Base-by-base conservation (phyloP, 2,888 invertebrate species). In the Mythimna loreyi region DNA sequence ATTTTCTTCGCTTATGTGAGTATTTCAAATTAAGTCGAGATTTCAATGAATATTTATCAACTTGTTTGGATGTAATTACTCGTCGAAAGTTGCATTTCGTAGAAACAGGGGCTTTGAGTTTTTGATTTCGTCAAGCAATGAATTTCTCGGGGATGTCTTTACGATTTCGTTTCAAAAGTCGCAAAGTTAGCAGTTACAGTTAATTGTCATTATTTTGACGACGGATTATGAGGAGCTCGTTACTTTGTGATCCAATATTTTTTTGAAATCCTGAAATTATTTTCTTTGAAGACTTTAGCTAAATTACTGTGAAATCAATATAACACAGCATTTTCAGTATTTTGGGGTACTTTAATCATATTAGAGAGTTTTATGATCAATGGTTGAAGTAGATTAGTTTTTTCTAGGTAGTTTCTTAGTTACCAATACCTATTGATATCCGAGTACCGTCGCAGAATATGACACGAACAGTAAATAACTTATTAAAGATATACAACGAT, bases 31-130 rank as follows among this genome's bases (percentile, higher is more conserved):
- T 77, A 74, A 40, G 67, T 23, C 52, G 47, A 57, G 40, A 77
- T 74, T 66, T 72, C 66, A 67, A 72, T 65, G 65, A 82, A 85
- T 82, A 74, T 85, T 76, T 73, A 79, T 61, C 57, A 76, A 73
- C 40, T 61, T 69, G 59, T 68, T 68, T 63, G 75, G 55, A 78
- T 74, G 67, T 63, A 78, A 78, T 75, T 78, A 72, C 59, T 45
- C 50, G 57, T 67, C 33, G 36, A 65, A 75, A 69, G 40, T 75
- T 53, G 68, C 9, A 50, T 67, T 75, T 67, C 40, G 36, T 6
- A 11, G 53, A 67, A 59, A 53, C 56, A 59, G 28, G 47, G 19
- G 56, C 53, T 66, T 66, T 11, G 58, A 28, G 23, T 62, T 55
- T 76, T 70, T 59, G 50, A 49, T 80, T 57, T 40, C 13, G 23